Percentiles rank a stretch among this genome's conserved stretches.
Conservation (phyloP, 2,888 invertebrate genomes). For the Onthophagus sagittarius region DNA sequence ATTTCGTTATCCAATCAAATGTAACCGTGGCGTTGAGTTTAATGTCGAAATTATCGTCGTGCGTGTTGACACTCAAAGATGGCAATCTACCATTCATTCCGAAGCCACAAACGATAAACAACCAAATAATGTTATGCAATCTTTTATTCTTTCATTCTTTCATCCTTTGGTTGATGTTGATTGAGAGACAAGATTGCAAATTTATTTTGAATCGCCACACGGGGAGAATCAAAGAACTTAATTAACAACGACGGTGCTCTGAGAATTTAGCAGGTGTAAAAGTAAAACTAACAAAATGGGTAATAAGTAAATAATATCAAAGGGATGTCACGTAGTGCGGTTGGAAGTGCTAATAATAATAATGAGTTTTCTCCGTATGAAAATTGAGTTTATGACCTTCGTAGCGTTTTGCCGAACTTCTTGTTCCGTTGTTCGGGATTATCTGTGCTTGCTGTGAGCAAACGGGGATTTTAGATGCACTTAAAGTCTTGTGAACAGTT, state of each 20-base stretch:
- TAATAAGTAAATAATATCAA: not conserved
- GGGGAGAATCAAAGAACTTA: not conserved
- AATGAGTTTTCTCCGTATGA: not conserved
- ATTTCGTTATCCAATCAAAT: not conserved
- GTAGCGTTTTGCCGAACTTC: not conserved
- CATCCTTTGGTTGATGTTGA: too few species aligned
- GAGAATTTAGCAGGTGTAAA: not conserved
- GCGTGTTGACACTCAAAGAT: not conserved
- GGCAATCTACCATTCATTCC: not conserved
- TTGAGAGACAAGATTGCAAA: not conserved
- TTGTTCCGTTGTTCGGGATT: not conserved
- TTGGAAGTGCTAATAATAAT: not conserved
- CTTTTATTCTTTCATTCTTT: too few species aligned
- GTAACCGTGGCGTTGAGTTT: not conserved
- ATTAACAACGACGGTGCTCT: not conserved
- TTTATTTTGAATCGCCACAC: not conserved
- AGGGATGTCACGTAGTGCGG: not conserved
- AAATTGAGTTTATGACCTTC: not conserved
- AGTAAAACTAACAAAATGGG: not conserved
- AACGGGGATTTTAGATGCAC: not conserved
- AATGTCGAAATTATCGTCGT: not conserved
- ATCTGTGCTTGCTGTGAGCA: not conserved
- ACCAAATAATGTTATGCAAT: not conserved
- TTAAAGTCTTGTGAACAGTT: not conserved
- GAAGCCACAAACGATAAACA: not conserved